Percentiles rank a stretch among this genome's conserved stretches.
Conservation (phyloP, 2,113 vertebrate species). For the Dipodomys ordii region DNA sequence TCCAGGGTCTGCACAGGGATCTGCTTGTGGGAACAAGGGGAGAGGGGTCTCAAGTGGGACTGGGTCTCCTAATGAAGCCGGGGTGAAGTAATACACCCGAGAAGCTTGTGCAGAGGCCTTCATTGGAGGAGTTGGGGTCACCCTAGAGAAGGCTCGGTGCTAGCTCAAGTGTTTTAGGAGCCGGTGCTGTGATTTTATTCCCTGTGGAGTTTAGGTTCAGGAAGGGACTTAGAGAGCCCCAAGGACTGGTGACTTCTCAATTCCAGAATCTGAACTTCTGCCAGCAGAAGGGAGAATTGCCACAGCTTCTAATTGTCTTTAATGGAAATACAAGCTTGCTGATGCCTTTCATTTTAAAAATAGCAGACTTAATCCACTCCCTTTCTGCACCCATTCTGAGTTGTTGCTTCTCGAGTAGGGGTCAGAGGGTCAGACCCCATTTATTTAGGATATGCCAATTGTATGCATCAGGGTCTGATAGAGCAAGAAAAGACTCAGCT, state of each 20-base stretch:
- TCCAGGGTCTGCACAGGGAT: neutral
- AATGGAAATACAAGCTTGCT: neutral
- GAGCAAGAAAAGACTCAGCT: neutral
- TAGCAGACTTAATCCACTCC: neutral
- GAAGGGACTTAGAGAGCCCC: neutral
- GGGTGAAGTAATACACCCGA: neutral
- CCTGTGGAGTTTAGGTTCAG: neutral
- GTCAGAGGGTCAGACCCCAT: neutral
- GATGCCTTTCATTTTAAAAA: conserved; percentile 12
- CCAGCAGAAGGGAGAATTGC: conserved; percentile 11
- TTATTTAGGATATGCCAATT: neutral
- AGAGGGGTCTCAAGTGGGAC: neutral
- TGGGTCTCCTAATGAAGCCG: neutral
- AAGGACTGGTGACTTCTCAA: neutral
- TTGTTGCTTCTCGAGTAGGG: neutral
- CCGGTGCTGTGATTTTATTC: neutral
- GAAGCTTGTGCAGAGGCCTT: neutral
- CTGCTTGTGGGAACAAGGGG: neutral
- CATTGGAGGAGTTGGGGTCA: neutral
- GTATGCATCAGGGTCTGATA: neutral
- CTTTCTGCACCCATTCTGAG: neutral
- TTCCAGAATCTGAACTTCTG: conserved; percentile 1
- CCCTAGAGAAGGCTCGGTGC: neutral
- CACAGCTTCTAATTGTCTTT: neutral
- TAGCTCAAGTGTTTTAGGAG: neutral